Evolutionary conservation across 2,113 vertebrate species (phyloP).

Genomic region (Pterocles orientalis): DNA sequence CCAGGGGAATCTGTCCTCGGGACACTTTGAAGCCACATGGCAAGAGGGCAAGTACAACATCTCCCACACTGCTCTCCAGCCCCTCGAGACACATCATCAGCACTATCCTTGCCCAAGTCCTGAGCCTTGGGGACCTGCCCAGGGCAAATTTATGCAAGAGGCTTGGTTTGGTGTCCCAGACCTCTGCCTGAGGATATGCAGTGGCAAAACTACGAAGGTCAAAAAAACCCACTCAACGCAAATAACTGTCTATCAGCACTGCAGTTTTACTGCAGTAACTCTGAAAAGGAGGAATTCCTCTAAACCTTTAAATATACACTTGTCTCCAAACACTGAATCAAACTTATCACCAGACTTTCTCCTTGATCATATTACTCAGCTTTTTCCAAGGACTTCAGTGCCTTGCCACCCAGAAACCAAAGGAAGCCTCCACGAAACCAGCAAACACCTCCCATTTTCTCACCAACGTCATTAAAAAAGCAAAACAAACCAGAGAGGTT

Average conservation of each 20-base stretch:
- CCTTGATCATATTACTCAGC: conserved; percentile 24
- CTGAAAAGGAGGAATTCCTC: conserved; percentile 3
- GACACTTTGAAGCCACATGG: background rate
- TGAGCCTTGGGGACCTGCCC: background rate
- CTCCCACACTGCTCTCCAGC: background rate
- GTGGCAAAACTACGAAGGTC: background rate
- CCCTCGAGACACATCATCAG: rapidly evolving
- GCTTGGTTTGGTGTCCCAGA: background rate
- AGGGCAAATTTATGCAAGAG: background rate
- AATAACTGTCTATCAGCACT: background rate
- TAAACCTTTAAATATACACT: background rate
- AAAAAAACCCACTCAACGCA: background rate
- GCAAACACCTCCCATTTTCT: conserved; percentile 47
- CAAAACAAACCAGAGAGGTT: conserved; percentile 54
- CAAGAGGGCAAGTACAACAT: background rate
- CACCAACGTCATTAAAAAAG: conserved; percentile 48
- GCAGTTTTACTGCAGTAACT: background rate
- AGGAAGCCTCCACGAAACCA: conserved; percentile 62
- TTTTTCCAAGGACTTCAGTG: conserved; percentile 1
- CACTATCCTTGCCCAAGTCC: background rate
- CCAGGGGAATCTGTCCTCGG: background rate
- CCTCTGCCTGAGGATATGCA: background rate
- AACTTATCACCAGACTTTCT: conserved; percentile 25
- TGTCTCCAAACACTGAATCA: background rate
- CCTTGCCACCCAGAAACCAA: conserved; percentile 62